A percentile compares a stretch with the other conserved stretches of the same genome.
phyloP scores from a whole-genome alignment of 2,113 vertebrate species.

The Colossoma macropomum region DNA sequence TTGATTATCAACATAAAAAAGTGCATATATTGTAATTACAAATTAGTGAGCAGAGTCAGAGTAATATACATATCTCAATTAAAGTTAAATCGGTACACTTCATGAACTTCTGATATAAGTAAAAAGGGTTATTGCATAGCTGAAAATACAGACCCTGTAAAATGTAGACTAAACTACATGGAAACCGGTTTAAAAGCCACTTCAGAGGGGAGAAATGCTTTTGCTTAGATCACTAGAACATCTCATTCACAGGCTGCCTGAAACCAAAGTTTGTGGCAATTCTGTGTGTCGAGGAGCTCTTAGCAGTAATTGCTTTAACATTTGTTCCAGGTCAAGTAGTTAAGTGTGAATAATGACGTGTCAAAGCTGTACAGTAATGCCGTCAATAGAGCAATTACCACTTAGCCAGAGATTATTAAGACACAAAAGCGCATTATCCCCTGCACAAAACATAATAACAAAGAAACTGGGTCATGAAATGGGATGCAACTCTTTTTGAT shows the following conservation, averaged over 20 bases:
- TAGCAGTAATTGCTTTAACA: conserved; percentile 90
- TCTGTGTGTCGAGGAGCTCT: conserved; percentile 87
- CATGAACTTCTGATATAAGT: neutral
- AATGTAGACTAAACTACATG: neutral
- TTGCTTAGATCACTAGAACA: neutral
- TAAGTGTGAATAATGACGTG: conserved; percentile 94
- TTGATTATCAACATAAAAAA: neutral
- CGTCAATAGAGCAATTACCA: conserved; percentile 91
- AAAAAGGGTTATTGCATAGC: neutral
- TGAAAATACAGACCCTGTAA: neutral
- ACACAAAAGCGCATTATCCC: conserved; percentile 85
- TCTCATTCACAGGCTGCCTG: conserved; percentile 52
- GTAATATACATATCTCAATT: neutral
- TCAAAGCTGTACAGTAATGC: conserved; percentile 88
- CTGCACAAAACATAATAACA: conserved; percentile 82
- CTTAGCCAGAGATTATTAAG: conserved; percentile 86
- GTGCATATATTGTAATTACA: neutral
- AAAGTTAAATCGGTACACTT: neutral
- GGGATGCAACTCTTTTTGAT: conserved; percentile 52
- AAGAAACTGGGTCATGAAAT: conserved; percentile 74
- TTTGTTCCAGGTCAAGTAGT: conserved; percentile 93
- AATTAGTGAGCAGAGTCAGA: no score
- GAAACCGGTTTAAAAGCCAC: neutral
- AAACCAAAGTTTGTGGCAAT: conserved; percentile 85
- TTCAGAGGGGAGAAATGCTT: neutral